Evolutionary conservation across 1,140 invertebrate genomes (phyloP).

Genomic region (Dufourea novaeangliae): DNA sequence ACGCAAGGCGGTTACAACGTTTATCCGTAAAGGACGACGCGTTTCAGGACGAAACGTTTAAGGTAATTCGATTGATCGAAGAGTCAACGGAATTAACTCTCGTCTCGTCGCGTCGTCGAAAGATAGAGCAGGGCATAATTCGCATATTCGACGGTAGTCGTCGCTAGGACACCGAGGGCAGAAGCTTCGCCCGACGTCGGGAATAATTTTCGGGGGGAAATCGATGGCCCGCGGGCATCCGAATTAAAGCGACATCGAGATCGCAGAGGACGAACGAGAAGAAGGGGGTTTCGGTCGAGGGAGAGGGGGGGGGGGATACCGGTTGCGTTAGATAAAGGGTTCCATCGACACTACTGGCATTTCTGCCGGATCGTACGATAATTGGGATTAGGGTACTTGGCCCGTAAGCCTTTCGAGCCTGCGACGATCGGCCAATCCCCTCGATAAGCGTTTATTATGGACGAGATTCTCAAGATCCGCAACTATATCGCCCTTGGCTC

Average conservation of each 20-base stretch:
- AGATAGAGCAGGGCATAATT: slow-evolving; percentile 1
- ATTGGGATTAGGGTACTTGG: slow-evolving; percentile 65
- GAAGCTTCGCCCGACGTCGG: not conserved
- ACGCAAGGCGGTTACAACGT: not conserved
- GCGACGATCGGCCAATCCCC: slow-evolving; percentile 57
- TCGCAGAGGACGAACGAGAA: too few species aligned
- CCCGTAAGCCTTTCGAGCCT: slow-evolving; percentile 58
- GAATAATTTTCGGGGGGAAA: slow-evolving; percentile 68
- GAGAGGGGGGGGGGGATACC: slow-evolving; percentile 30
- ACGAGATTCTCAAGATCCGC: slow-evolving; percentile 54
- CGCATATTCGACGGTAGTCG: not conserved
- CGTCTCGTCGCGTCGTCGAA: not conserved
- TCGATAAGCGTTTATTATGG: slow-evolving; percentile 68
- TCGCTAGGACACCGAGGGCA: not conserved
- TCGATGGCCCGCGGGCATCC: slow-evolving; percentile 68
- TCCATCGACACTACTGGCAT: slow-evolving; percentile 54
- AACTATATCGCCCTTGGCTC: slow-evolving; percentile 28
- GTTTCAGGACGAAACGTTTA: not conserved
- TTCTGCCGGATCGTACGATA: slow-evolving; percentile 57
- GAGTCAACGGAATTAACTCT: not conserved
- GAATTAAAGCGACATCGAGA: slow-evolving; percentile 70
- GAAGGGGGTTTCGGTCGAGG: too few species aligned
- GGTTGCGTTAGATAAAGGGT: slow-evolving; percentile 65
- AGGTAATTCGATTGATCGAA: slow-evolving; percentile 13
- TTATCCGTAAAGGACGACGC: not conserved